Percentiles rank a stretch among this genome's conserved stretches.
Conservation (phyloP, 2,113 vertebrate species). For the Plestiodon gilberti region DNA sequence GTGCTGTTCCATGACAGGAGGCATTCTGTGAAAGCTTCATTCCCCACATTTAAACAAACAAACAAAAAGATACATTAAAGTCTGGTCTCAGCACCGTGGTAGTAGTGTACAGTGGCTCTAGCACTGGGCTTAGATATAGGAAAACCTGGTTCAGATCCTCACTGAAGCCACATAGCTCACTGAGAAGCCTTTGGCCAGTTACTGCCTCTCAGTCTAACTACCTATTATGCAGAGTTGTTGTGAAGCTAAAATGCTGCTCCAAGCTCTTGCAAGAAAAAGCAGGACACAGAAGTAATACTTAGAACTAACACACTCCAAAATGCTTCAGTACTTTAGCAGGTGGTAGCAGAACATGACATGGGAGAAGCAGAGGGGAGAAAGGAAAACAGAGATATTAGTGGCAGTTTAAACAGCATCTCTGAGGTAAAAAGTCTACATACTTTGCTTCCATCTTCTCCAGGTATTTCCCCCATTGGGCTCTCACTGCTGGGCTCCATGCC, state of each 20-base stretch:
- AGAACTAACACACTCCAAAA: neutral
- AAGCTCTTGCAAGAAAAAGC: neutral
- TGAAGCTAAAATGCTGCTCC: neutral
- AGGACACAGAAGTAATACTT: neutral
- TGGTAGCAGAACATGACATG: neutral
- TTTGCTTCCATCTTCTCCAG: conserved; percentile 21
- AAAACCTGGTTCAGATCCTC: neutral
- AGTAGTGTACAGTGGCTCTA: neutral
- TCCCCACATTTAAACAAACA: neutral
- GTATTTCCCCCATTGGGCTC: neutral
- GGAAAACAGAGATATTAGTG: neutral
- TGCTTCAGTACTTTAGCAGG: neutral
- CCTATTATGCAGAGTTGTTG: neutral
- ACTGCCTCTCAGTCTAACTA: neutral
- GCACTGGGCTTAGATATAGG: neutral
- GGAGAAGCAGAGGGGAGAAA: neutral
- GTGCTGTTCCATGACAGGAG: neutral
- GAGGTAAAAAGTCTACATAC: conserved; percentile 36
- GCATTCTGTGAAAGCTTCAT: neutral
- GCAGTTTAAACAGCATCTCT: neutral
- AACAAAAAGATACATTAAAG: neutral
- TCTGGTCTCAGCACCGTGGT: neutral
- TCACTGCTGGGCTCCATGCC: neutral
- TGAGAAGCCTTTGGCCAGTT: neutral
- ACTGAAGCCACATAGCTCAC: neutral